A percentile compares a stretch with the other conserved stretches of the same genome.
Evolutionary conservation across 2,113 vertebrate species (phyloP).

Genomic region (Isichthys henryi): DNA sequence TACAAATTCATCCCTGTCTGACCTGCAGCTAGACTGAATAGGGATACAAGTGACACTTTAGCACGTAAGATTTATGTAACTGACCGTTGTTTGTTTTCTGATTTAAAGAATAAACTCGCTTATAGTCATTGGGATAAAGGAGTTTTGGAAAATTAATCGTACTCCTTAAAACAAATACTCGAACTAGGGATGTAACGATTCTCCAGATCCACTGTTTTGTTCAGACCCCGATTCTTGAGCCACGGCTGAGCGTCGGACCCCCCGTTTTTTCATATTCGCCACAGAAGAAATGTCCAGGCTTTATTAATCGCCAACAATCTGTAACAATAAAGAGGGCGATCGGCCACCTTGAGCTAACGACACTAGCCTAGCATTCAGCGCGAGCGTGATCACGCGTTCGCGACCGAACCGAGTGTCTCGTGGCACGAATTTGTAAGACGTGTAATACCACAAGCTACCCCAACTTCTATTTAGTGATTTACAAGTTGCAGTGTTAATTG

Average conservation of each 20-base stretch:
- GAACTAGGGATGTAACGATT: neutral
- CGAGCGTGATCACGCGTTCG: too few species aligned
- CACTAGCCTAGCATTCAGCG: too few species aligned
- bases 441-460: too few species aligned
- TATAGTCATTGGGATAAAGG: neutral
- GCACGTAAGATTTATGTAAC: neutral
- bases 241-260: neutral
- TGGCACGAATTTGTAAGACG: too few species aligned
- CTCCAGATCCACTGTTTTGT: neutral
- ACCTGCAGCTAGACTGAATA: neutral
- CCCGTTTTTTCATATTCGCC: too few species aligned
- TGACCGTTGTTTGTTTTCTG: neutral
- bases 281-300: too few species aligned
- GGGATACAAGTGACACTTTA: neutral
- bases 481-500: too few species aligned
- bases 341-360: too few species aligned
- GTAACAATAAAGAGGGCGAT: too few species aligned
- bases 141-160: neutral
- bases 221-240: neutral
- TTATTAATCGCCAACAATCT: too few species aligned
- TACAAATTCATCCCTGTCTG: neutral
- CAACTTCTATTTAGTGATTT: too few species aligned
- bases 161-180: neutral
- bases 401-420: too few species aligned
- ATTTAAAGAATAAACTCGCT: neutral